A percentile compares a stretch with the other conserved stretches of the same genome.
Conservation (phyloP, 1,140 invertebrate genomes). For the Dendroctonus ponderosae region DNA sequence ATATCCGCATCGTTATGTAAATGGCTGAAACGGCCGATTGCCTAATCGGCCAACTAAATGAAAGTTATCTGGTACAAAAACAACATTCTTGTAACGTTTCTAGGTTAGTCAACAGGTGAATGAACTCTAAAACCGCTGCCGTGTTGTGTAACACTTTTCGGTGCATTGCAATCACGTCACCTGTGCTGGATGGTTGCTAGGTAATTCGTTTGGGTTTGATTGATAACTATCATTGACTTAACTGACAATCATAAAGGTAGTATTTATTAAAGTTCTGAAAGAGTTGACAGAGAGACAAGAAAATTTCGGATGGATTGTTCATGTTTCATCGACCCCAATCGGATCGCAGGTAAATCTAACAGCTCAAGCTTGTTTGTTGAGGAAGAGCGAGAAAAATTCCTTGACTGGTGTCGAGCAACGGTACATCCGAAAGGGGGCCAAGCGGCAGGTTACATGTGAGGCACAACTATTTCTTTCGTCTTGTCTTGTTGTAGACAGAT, state of each 20-base stretch:
- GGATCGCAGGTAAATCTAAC: constrained; percentile 13
- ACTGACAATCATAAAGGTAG: no score
- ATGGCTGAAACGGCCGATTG: constrained; percentile 2
- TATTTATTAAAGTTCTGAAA: no score
- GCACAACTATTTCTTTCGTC: constrained; percentile 29
- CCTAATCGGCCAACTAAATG: constrained; percentile 11
- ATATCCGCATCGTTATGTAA: constrained; percentile 15
- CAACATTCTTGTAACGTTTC: constrained; percentile 17
- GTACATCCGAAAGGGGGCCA: constrained; percentile 41
- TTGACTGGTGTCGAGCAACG: constrained; percentile 35
- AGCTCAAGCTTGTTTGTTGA: neutral
- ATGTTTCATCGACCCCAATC: constrained; percentile 28
- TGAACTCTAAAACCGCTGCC: constrained; percentile 9
- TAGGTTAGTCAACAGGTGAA: constrained; percentile 18
- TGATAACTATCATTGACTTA: no score
- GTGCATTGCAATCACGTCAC: no score
- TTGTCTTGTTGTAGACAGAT: constrained; percentile 29
- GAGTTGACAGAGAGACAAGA: no score
- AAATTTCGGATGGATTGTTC: no score
- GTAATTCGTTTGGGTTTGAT: no score
- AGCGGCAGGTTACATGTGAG: constrained; percentile 21
- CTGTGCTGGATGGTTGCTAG: no score
- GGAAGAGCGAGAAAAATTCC: constrained; percentile 29
- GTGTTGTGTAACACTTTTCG: neutral
- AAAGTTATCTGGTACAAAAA: constrained; percentile 16